Conservation (phyloP, 92 coral and sea anemone genomes). For the Montipora capitata region DNA sequence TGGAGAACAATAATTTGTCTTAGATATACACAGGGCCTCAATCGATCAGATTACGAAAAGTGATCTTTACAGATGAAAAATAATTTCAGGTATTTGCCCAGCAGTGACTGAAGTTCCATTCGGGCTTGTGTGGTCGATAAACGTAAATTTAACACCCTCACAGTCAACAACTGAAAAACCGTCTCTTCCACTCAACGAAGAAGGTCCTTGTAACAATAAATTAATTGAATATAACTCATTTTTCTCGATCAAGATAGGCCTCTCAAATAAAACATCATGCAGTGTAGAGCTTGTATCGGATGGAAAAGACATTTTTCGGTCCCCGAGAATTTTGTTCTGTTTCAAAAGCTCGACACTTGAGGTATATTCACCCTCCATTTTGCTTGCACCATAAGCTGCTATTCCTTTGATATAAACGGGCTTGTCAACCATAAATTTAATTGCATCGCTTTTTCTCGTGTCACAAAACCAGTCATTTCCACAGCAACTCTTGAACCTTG, state of each 20-base stretch:
- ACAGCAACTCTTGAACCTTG: conserved; percentile 89
- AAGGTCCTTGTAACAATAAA: conserved; percentile 80
- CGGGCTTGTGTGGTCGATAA: conserved; percentile 85
- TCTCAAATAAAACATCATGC: conserved; percentile 84
- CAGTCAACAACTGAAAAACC: conserved; percentile 70
- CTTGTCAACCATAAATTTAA: conserved; percentile 82
- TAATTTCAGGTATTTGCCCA: conserved; percentile 91
- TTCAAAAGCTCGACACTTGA: conserved; percentile 69
- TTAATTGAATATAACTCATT: conserved; percentile 79
- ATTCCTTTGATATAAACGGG: conserved; percentile 80
- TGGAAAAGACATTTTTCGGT: conserved; percentile 72
- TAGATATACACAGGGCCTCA: not conserved
- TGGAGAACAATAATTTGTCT: too few species aligned
- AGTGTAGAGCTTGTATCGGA: conserved; percentile 73
- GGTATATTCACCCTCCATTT: conserved; percentile 82
- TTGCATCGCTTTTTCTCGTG: conserved; percentile 87
- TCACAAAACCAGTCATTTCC: conserved; percentile 96
- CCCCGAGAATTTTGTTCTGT: conserved; percentile 77
- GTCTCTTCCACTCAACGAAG: conserved; percentile 89
- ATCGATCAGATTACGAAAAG: not conserved
- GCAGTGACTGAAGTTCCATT: conserved; percentile 88
- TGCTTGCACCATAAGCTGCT: conserved; percentile 88
- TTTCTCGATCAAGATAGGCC: conserved; percentile 74
- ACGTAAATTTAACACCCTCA: conserved; percentile 82
- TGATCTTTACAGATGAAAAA: conserved; percentile 69